Conservation (phyloP, 2,888 invertebrate species). For the Cheilosia soror region DNA sequence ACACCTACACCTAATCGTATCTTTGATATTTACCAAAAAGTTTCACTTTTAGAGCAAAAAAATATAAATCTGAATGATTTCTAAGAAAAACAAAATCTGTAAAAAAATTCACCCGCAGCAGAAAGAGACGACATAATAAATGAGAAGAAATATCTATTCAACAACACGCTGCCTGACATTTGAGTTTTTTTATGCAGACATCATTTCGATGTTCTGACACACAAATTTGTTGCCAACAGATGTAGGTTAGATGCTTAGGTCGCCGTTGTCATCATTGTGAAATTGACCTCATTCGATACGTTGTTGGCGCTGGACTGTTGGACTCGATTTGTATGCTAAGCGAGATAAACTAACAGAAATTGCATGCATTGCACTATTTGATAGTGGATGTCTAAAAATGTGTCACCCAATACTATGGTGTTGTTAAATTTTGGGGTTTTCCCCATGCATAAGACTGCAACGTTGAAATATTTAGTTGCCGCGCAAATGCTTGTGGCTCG, state of each 20-base stretch:
- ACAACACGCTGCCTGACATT: slow-evolving; percentile 29
- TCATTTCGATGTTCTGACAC: slow-evolving; percentile 32
- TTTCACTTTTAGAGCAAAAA: not conserved
- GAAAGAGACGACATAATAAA: not conserved
- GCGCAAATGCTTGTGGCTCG: slow-evolving; percentile 9
- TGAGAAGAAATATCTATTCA: slow-evolving; percentile 1
- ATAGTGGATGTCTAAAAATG: not conserved
- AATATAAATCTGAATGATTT: slow-evolving; percentile 14
- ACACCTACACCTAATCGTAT: not conserved
- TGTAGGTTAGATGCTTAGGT: slow-evolving; percentile 49
- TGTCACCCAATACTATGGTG: not conserved
- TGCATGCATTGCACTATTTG: not conserved
- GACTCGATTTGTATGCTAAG: slow-evolving; percentile 15
- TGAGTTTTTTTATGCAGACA: slow-evolving; percentile 46
- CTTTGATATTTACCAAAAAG: not conserved
- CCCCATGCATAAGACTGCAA: not conserved
- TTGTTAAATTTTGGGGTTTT: not conserved
- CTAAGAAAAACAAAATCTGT: not conserved
- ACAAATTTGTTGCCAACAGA: slow-evolving; percentile 36
- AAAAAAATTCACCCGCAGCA: not conserved
- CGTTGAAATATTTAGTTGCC: not conserved
- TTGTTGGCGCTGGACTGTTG: slow-evolving; percentile 4
- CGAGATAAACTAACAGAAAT: not conserved
- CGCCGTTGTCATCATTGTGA: slow-evolving; percentile 29
- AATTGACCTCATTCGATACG: slow-evolving; percentile 38